Base-by-base conservation (phyloP, 2,888 invertebrate genomes). In the Patella depressa region DNA sequence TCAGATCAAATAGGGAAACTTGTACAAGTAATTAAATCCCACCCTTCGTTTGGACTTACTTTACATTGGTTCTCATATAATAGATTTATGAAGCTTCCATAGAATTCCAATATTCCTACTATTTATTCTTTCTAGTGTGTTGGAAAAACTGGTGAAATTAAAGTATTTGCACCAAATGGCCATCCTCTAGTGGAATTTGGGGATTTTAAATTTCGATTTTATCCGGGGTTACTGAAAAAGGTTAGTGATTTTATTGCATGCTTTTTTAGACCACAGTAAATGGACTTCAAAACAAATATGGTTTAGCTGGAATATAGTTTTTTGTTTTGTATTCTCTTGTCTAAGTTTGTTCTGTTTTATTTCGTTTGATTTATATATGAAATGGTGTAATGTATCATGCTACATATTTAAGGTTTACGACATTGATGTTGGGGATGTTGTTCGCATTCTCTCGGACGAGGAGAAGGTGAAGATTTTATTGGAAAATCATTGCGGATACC, bases 141-240 rank as follows among this genome's bases (percentile, higher is more conserved):
- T 55, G 77, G 79, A 7, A 77, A 74, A 45, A 53, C 72, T 34
- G 79, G 79, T 12, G 59, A 71, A 34, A 71, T 79, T 19, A 79
- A 75, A 15, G 59, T 65, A 1, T 54, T 79, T 12, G 34, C 77
- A 4, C 19, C 54, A n/a, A 72, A 70, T 24, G 73, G 73, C 3
- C 57, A 65, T 55, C 77, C 72, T 12, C 24, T 65, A 9, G 79
- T 79, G 17, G 77, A 77, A 71, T 79, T 77, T 34, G 74, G 73
- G 2, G 29, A 71, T 17, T 45, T 71, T 11, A 70, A 59, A 55
- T 79, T 71, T 73, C 55, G 77, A 53, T 72, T 79, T 14, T 71
- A 65, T 4, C 77, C 72, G n/a, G 70, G 54, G n/a, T 75, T 59
- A 15, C 73, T 79, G 45, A 12, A 71, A 9, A 79, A 79, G 75